phyloP scores from a whole-genome alignment of 2,888 invertebrate genomes.

The Melipona bicolor region DNA sequence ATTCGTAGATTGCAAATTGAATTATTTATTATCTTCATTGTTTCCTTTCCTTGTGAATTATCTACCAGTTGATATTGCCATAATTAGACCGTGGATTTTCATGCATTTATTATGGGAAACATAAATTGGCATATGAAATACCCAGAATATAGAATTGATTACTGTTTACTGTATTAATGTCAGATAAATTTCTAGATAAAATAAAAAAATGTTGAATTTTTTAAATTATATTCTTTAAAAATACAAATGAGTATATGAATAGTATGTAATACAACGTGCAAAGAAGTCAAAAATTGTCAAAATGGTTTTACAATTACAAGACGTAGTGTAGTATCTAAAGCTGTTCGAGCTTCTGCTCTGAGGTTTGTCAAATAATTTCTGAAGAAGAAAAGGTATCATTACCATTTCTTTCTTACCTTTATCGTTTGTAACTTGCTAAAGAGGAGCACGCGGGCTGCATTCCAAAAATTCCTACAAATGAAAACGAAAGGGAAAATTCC shows the following conservation, averaged over 20 bases:
- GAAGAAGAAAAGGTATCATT: background rate
- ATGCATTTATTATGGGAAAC: too few species aligned
- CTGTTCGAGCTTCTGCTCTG: background rate
- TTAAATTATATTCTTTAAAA: too few species aligned
- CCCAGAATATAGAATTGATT: too few species aligned
- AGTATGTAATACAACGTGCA: too few species aligned
- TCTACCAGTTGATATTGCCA: too few species aligned
- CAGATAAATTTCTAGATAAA: too few species aligned
- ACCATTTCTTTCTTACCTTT: background rate
- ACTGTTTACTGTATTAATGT: too few species aligned
- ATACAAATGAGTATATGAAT: too few species aligned
- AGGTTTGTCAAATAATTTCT: background rate
- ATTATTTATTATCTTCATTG: background rate
- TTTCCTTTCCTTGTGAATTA: background rate
- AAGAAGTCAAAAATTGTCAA: too few species aligned
- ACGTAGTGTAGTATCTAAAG: background rate
- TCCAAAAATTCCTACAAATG: constrained; percentile 22
- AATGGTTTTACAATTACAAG: background rate
- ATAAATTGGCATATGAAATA: too few species aligned
- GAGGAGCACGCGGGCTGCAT: constrained; percentile 25
- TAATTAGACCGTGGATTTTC: too few species aligned
- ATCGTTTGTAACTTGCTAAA: background rate
- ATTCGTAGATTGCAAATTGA: background rate
- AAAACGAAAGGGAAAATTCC: background rate
- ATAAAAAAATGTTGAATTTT: too few species aligned